These are phyloP conservation scores for Smittia aterrima DNA, from an alignment of 2,888 invertebrate species.

Conservation along the genomic window DNA sequence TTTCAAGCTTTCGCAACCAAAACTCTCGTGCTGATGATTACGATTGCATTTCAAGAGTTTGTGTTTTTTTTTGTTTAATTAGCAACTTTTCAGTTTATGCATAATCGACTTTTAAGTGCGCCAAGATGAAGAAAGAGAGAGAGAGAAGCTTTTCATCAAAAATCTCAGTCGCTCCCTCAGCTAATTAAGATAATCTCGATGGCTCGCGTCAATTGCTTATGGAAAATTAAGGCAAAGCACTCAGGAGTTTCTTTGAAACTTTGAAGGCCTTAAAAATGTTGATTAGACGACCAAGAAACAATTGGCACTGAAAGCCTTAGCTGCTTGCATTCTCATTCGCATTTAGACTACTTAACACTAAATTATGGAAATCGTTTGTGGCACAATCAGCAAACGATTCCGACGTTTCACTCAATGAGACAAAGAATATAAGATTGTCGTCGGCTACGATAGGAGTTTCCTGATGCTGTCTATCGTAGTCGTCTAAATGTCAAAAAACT, in stretches of 20 bases:
- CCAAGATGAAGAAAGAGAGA: neutral
- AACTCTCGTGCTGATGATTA: neutral
- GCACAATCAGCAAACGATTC: neutral
- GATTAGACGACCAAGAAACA: neutral
- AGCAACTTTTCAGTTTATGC: neutral
- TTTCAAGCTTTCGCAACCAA: neutral
- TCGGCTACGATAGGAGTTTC: slow-evolving; percentile 19
- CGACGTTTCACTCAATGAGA: slow-evolving; percentile 19
- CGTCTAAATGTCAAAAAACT: slow-evolving; percentile 51
- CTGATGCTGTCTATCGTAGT: slow-evolving; percentile 19
- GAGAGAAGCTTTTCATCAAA: neutral
- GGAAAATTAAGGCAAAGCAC: too few species aligned
- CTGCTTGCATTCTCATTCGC: neutral
- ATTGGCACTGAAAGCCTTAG: neutral
- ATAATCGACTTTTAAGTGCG: neutral
- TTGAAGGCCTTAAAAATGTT: neutral
- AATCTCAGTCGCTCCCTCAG: neutral
- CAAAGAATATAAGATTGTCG: slow-evolving; percentile 23
- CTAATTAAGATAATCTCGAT: neutral
- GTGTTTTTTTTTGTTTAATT: neutral
- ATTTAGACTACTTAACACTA: slow-evolving; percentile 23
- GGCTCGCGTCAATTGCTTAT: neutral
- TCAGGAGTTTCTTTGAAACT: too few species aligned
- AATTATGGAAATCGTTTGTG: slow-evolving; percentile 13
- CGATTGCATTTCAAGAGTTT: neutral